Conservation (phyloP, 2,797 vertebrate genomes). For the Cirrhinus mrigala region DNA sequence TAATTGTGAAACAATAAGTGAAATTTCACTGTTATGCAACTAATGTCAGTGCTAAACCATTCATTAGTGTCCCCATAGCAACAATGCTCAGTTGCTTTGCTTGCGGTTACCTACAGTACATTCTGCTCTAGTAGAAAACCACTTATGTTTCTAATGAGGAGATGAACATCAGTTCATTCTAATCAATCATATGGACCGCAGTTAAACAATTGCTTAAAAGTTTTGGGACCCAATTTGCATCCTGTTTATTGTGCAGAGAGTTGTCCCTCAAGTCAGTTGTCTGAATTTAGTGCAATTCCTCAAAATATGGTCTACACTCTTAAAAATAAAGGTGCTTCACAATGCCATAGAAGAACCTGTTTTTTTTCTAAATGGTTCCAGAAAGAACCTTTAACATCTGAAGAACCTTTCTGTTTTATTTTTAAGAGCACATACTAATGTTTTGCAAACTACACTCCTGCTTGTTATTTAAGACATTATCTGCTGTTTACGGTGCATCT, state of each 20-base stretch:
- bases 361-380: too few relatives aligned
- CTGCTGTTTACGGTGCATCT: neutral
- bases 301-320: neutral
- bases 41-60: neutral
- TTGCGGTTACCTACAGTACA: neutral
- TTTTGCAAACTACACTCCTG: neutral
- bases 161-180: neutral
- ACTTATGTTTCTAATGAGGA: neutral
- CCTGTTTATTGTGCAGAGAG: neutral
- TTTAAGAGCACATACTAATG: too few relatives aligned
- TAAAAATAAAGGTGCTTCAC: too few relatives aligned
- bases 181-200: neutral
- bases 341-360: too few relatives aligned
- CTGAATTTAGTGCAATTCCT: neutral
- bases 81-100: neutral
- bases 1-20: neutral
- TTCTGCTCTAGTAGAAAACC: neutral
- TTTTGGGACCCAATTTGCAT: neutral
- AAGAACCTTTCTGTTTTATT: too few relatives aligned
- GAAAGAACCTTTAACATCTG: too few relatives aligned
- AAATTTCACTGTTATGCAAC: conserved; percentile 15
- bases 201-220: neutral
- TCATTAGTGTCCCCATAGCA: conserved; percentile 29
- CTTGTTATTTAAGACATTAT: neutral
- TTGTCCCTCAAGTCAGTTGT: neutral